Conservation (phyloP, 2,888 invertebrate species). For the Tubulanus polymorphus region DNA sequence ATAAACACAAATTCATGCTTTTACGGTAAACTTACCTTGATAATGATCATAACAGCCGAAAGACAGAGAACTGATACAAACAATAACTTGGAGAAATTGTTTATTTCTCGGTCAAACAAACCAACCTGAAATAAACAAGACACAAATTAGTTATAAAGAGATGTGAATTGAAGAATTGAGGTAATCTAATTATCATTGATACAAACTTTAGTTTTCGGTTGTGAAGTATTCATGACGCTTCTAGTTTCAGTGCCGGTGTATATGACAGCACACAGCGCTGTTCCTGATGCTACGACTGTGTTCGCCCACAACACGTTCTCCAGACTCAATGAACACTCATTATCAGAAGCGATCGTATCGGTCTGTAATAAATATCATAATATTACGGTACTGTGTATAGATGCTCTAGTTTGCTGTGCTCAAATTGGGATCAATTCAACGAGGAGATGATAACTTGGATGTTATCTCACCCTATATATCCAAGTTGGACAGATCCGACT, state of each 20-base stretch:
- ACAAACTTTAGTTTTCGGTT: slow-evolving; percentile 84
- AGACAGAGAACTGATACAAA: slow-evolving; percentile 86
- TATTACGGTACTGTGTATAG: too few relatives aligned
- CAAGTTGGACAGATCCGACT: too few relatives aligned
- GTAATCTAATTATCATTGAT: too few relatives aligned
- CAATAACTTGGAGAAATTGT: slow-evolving; percentile 86
- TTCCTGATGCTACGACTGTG: slow-evolving; percentile 94
- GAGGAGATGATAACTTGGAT: too few relatives aligned
- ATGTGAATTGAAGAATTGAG: too few relatives aligned
- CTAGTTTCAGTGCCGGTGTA: slow-evolving; percentile 96
- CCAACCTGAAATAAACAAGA: slow-evolving; percentile 62
- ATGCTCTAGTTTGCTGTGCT: too few relatives aligned
- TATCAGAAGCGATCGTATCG: slow-evolving; percentile 64
- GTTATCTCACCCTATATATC: too few relatives aligned
- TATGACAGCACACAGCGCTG: slow-evolving; percentile 89
- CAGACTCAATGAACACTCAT: slow-evolving; percentile 78
- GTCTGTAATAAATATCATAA: too few relatives aligned
- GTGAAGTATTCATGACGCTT: slow-evolving; percentile 97
- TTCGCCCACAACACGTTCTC: slow-evolving; percentile 99
- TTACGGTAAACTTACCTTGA: slow-evolving; percentile 62
- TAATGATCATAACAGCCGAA: slow-evolving; percentile 88
- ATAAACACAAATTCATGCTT: background rate
- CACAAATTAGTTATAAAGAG: too few relatives aligned
- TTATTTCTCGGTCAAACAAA: slow-evolving; percentile 90
- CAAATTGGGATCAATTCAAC: too few relatives aligned